Percentiles rank a stretch among this genome's conserved stretches.
Conservation (phyloP, 2,888 invertebrate genomes). For the Griposia aprilina region DNA sequence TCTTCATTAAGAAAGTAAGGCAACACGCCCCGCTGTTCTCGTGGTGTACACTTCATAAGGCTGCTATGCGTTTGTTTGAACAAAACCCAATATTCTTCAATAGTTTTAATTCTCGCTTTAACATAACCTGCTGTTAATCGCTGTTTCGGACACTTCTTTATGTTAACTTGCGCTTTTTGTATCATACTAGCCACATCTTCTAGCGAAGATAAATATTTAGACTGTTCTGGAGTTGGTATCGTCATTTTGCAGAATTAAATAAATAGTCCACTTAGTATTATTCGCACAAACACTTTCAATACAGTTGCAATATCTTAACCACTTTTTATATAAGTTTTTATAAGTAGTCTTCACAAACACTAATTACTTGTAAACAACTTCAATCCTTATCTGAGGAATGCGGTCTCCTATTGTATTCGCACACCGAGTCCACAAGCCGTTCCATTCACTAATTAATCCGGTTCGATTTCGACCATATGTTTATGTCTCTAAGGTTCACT, state of each 20-base stretch:
- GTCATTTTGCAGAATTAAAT: not conserved
- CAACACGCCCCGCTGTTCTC: constrained; percentile 26
- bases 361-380: constrained; percentile 6
- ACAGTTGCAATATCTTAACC: no score
- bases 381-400: constrained; percentile 1
- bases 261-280: no score
- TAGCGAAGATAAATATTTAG: constrained; percentile 7
- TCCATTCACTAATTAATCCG: constrained; percentile 1
- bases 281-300: not conserved
- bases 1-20: no score
- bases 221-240: not conserved
- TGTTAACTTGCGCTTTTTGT: not conserved
- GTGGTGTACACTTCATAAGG: constrained; percentile 27
- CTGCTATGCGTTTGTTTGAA: constrained; percentile 41
- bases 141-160: no score
- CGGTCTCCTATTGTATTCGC: not conserved
- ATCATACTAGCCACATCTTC: constrained; percentile 1
- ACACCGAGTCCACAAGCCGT: constrained; percentile 6
- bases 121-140: no score
- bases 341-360: not conserved
- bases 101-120: constrained; percentile 37
- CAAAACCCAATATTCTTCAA: constrained; percentile 30
- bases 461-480: not conserved
- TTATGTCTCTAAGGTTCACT: no score
- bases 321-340: no score